Percentiles rank a stretch among this genome's conserved stretches.
phyloP scores from a whole-genome alignment of 1,140 invertebrate genomes.

The Whitmania pigra region DNA sequence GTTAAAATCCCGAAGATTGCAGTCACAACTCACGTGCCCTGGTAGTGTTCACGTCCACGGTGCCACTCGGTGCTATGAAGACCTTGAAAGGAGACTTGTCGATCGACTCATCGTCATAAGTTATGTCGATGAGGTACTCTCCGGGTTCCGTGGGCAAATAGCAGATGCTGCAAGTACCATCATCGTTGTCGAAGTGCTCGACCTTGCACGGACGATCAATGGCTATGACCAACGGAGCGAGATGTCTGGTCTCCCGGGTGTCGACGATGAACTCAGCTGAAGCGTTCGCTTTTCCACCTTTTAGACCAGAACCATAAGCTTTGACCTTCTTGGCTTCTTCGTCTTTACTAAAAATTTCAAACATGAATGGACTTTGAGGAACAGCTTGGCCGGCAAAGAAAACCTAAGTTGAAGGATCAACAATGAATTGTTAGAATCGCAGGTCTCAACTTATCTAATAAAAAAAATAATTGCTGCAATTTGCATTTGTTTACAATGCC shows the following conservation, averaged over 20 bases:
- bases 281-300: slow-evolving; percentile 34
- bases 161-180: slow-evolving; percentile 68
- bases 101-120: slow-evolving; percentile 55
- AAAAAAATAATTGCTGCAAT: too few species aligned
- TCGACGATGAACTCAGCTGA: slow-evolving; percentile 55
- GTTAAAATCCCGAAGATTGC: too few species aligned
- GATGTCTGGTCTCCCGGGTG: slow-evolving; percentile 60
- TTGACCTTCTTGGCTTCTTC: slow-evolving; percentile 31
- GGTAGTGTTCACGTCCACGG: slow-evolving; percentile 35
- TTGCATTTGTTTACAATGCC: too few species aligned
- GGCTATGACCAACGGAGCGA: slow-evolving; percentile 34
- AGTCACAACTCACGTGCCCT: too few species aligned
- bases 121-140: slow-evolving; percentile 76
- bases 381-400: slow-evolving; percentile 32
- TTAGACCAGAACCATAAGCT: slow-evolving; percentile 41
- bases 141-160: slow-evolving; percentile 71
- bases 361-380: slow-evolving; percentile 35
- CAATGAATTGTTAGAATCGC: too few species aligned
- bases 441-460: too few species aligned
- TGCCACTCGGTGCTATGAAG: slow-evolving; percentile 22
- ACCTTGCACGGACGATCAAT: slow-evolving; percentile 43
- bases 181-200: slow-evolving; percentile 71
- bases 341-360: slow-evolving; percentile 27
- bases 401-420: slow-evolving; percentile 17
- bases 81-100: slow-evolving; percentile 38